Percentiles rank a stretch among this genome's conserved stretches.
Conservation (phyloP, 1,140 invertebrate genomes). For the Leptinotarsa lineolata region DNA sequence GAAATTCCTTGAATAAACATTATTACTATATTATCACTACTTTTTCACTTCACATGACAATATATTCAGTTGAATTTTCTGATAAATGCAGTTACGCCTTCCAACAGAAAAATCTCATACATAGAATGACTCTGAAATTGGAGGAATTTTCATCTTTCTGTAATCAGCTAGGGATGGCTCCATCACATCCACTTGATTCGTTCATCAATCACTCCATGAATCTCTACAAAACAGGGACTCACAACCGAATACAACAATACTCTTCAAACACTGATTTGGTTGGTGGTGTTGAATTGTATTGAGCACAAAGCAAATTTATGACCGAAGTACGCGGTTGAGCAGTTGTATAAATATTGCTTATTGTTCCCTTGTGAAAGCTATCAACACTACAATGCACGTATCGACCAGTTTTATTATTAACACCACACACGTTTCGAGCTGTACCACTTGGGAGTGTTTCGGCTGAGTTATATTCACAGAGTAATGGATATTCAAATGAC, state of each 20-base stretch:
- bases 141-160: not conserved
- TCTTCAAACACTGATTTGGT: slow-evolving; percentile 5
- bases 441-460: slow-evolving; percentile 16
- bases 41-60: too few species aligned
- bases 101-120: too few species aligned
- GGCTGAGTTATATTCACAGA: slow-evolving; percentile 13
- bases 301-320: slow-evolving; percentile 15
- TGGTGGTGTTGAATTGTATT: slow-evolving; percentile 2
- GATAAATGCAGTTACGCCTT: too few species aligned
- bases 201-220: not conserved
- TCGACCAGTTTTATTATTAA: slow-evolving; percentile 15
- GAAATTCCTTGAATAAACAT: too few species aligned
- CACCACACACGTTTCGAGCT: slow-evolving; percentile 11
- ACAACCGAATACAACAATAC: slow-evolving; percentile 12
- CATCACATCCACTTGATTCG: not conserved
- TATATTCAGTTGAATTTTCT: too few species aligned
- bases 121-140: too few species aligned
- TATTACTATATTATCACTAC: too few species aligned
- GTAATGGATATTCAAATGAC: slow-evolving; percentile 19
- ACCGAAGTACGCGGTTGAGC: slow-evolving; percentile 14
- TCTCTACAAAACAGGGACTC: not conserved
- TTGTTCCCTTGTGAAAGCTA: slow-evolving; percentile 9
- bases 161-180: not conserved
- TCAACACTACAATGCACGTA: slow-evolving; percentile 16
- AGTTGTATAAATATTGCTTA: slow-evolving; percentile 21